Evolutionary conservation across 1,140 invertebrate species (phyloP), one percentile per base, ranked within the genome.

Genomic region (Oncopodura yosiiana): DNA sequence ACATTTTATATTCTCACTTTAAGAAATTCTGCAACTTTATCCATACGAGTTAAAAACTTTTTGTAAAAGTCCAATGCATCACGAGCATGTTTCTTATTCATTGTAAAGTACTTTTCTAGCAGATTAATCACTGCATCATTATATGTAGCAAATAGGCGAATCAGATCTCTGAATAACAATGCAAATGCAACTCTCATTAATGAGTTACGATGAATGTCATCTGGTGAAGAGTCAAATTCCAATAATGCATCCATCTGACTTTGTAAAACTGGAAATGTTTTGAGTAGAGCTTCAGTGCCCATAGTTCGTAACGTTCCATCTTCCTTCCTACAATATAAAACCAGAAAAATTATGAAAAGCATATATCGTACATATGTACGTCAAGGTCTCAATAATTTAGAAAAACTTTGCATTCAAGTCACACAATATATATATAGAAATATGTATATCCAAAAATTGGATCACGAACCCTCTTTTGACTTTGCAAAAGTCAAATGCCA

Each of bases 401-500:
- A 16, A 23, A 21, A 44, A 26, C 30, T n/a, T 14, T 21, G 16
- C 3, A 41, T 29, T n/a, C 18, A 27, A 29, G 18, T 36, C 19
- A 46, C 3, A 21, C 32, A 49, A 49, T 12, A 18, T 12, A 26
- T 12, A 29, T 11, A 26, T 18, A n/a, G n/a, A n/a, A 46, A 26
- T 12, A 26, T 21, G 14, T 14, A 3, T 12, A 36, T 21, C 2
- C 5, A 49, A 8, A 23, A n/a, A n/a, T n/a, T n/a, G n/a, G n/a
- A n/a, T n/a, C 18, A 75, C 81, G 78, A 75, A 94, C 89, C 94
- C 94, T 73, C 94, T 77, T 74, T 96, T 98, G 36, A 98, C 90
- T 85, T 99, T 99, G 77, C 95, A 99, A 75, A 99, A 99, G 75
- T 99, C 96, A 73, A 98, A 99, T 52, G 95, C 96, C 67, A 98